Evolutionary conservation across 2,113 vertebrate genomes (phyloP).

Genomic region (Heloderma charlesbogerti): DNA sequence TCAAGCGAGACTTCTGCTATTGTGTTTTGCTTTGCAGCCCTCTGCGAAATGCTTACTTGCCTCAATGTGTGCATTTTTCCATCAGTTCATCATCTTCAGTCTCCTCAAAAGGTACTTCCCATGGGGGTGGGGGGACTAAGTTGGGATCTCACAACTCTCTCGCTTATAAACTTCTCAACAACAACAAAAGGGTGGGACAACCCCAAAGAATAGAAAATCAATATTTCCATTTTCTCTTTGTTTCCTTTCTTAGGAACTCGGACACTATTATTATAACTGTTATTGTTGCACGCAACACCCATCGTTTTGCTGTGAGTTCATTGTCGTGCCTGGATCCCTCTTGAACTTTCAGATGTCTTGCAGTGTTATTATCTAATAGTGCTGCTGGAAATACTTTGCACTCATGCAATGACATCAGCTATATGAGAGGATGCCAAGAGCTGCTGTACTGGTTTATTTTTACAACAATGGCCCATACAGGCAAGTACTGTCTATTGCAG

Average conservation of each 20-base stretch:
- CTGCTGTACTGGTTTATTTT: background rate
- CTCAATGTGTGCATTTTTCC: slow-evolving; percentile 40
- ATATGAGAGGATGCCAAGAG: background rate
- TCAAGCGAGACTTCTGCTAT: slow-evolving; percentile 33
- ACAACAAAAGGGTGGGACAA: background rate
- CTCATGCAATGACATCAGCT: background rate
- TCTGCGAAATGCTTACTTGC: slow-evolving; percentile 38
- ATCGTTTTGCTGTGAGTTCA: slow-evolving; percentile 28
- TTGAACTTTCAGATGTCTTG: background rate
- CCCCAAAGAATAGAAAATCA: slow-evolving; percentile 48
- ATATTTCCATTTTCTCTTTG: slow-evolving; percentile 59
- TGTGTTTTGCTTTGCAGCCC: slow-evolving; percentile 7
- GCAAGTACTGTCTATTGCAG: background rate
- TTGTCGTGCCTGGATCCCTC: background rate
- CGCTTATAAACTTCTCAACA: slow-evolving; percentile 47
- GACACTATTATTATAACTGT: slow-evolving; percentile 43
- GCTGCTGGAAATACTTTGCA: background rate
- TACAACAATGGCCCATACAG: background rate
- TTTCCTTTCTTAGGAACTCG: slow-evolving; percentile 49
- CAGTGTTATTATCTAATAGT: background rate
- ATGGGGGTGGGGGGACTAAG: slow-evolving; percentile 14
- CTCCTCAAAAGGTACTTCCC: slow-evolving; percentile 32
- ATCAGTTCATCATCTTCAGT: slow-evolving; percentile 23
- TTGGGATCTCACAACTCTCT: slow-evolving; percentile 19
- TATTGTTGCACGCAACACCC: slow-evolving; percentile 27